Conservation (phyloP, 1,140 invertebrate genomes). For the Bombus turneri region DNA sequence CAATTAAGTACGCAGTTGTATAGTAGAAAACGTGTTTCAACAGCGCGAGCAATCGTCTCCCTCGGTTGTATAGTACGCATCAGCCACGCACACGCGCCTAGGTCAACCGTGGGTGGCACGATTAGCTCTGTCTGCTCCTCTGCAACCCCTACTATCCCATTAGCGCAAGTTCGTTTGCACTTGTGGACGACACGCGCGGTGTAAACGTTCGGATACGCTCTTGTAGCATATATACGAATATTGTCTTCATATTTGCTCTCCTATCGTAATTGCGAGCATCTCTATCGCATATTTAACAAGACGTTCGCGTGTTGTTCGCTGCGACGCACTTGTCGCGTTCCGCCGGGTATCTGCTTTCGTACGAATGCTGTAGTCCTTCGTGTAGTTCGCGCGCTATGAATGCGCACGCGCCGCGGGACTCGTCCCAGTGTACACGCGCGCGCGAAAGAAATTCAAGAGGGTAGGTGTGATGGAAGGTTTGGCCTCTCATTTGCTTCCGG, state of each 20-base stretch:
- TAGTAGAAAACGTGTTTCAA: neutral
- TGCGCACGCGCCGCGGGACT: neutral
- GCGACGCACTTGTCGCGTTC: neutral
- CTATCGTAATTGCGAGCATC: neutral
- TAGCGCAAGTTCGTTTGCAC: conserved; percentile 20
- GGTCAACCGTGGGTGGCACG: conserved; percentile 41
- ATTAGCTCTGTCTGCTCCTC: conserved; percentile 4
- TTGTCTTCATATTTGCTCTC: neutral
- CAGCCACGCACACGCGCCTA: conserved; percentile 45
- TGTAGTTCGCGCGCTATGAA: neutral
- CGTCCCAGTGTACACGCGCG: neutral
- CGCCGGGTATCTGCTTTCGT: neutral
- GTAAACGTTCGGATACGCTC: neutral
- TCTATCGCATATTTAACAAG: neutral
- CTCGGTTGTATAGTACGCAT: conserved; percentile 7
- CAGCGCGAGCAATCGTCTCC: neutral
- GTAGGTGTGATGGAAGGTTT: conserved; percentile 13
- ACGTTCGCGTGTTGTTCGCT: neutral
- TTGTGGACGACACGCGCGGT: neutral
- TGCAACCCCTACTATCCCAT: conserved; percentile 12
- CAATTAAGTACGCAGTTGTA: neutral
- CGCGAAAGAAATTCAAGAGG: conserved; percentile 2
- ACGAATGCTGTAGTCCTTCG: neutral
- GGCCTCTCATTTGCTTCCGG: conserved; percentile 6
- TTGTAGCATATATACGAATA: neutral